Evolutionary conservation across 2,888 invertebrate species (phyloP), one percentile per base, ranked within the genome.

Genomic region (Osmoderma eremita): DNA sequence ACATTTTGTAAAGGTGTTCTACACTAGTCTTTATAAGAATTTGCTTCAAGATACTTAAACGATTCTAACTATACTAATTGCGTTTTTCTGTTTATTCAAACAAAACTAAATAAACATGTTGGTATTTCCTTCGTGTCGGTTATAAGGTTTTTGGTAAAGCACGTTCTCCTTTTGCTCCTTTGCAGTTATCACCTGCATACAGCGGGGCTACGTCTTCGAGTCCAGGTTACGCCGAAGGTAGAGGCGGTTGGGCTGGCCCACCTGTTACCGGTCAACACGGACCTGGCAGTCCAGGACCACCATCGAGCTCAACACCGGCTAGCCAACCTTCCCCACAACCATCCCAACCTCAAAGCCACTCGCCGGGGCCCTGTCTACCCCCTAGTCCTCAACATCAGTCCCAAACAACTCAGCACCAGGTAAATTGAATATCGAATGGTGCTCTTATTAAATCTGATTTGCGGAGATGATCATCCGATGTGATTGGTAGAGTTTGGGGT

Each of bases 301-400:
- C 78, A 48, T 76, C 77, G 38, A 75, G 80, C 36, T 77, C 78
- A 62, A 77, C 79, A 58, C 79, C 81, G 63, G 80, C 79, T 56
- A 81, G 80, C 73, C 81, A 81, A 72, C 80, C 82, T 48, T 82
- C 82, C 64, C 82, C 82, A 51, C 83, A 82, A 72, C 80, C 81
- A 68, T 76, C 78, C 56, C 79, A 79, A 73, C 79, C 79, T 65
- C 81, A 80, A 63, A 82, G 82, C 71, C 82, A 82, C 75, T 82
- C 82, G 50, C 82, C 82, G 67, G 87, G 86, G 42, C 86, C 87
- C 65, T 86, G 86, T 69, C 81, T 86, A 69, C 81, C 82, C 50
- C 87, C 87, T 63, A 87, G 87, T 72, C 85, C 88, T 48, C 87
- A 87, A 78, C 86, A 86, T 64, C 86, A 86, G 74, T 80, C 86